Conservation (phyloP, 2,888 invertebrate genomes). For the Ferrisia virgata region DNA sequence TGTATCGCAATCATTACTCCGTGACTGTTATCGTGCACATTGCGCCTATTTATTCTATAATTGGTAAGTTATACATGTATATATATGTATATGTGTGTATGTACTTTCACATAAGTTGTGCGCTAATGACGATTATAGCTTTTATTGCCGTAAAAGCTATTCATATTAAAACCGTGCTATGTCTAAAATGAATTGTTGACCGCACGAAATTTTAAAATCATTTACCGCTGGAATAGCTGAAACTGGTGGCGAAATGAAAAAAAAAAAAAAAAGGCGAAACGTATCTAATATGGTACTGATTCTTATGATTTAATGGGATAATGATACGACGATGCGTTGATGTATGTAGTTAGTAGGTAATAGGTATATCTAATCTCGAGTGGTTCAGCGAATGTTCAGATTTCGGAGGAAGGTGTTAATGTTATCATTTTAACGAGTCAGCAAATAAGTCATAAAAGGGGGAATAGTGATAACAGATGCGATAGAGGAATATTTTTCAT, state of each 20-base stretch:
- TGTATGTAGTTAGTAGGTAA: neutral
- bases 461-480: neutral
- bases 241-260: too few relatives aligned
- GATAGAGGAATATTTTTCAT: neutral
- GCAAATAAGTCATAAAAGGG: neutral
- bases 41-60: conserved; percentile 23
- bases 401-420: neutral
- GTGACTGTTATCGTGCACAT: conserved; percentile 35
- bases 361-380: neutral
- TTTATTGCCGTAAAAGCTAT: conserved; percentile 10
- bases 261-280: too few relatives aligned
- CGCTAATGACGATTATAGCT: neutral
- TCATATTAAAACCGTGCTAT: too few relatives aligned
- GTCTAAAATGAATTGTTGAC: too few relatives aligned
- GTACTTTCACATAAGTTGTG: conserved; percentile 9
- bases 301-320: neutral
- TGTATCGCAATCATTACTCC: conserved; percentile 33
- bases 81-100: too few relatives aligned
- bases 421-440: neutral
- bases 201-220: too few relatives aligned
- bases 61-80: conserved; percentile 27
- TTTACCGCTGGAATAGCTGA: neutral
- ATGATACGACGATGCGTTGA: neutral
- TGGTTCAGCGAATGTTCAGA: neutral
- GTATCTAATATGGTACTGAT: too few relatives aligned